phyloP scores from a whole-genome alignment of 2,113 vertebrate species.

The Oostethus manadensis region DNA sequence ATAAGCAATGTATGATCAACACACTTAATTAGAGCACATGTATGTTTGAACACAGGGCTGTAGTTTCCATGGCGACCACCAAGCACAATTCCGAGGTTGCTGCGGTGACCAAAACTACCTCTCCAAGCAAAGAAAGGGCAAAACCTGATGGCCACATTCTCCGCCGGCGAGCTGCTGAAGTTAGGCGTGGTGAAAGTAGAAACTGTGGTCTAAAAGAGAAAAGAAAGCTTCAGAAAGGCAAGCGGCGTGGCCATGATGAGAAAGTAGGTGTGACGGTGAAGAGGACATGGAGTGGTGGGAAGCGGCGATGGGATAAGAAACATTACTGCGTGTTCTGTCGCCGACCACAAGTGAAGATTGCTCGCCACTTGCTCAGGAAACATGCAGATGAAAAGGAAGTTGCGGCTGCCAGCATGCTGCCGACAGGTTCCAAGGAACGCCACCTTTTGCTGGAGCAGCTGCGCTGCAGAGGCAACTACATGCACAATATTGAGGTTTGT shows the following conservation, averaged over 20 bases:
- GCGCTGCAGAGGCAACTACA: constrained; percentile 51
- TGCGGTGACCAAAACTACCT: constrained; percentile 1
- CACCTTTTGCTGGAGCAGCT: constrained; percentile 53
- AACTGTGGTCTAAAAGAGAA: constrained; percentile 1
- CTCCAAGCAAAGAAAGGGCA: neutral
- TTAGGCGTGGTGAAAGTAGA: constrained; percentile 10
- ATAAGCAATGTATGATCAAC: neutral
- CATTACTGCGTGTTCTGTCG: constrained; percentile 57
- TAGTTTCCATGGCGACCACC: constrained; percentile 16
- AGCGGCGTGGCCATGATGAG: constrained; percentile 21
- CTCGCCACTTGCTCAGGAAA: constrained; percentile 42
- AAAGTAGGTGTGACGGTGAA: constrained; percentile 48
- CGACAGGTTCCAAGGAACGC: constrained; percentile 38
- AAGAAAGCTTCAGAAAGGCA: constrained; percentile 6
- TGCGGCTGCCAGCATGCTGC: constrained; percentile 23
- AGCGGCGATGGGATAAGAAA: constrained; percentile 47
- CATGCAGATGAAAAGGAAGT: constrained; percentile 46
- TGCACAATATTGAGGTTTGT: constrained; percentile 56
- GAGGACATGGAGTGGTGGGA: constrained; percentile 23
- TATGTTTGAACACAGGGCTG: neutral
- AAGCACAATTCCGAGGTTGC: neutral
- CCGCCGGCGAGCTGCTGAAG: neutral
- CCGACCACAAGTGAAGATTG: constrained; percentile 13
- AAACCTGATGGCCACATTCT: neutral
- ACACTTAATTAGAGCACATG: neutral